Conservation (phyloP, 2,113 vertebrate genomes). For the Atractosteus spatula region DNA sequence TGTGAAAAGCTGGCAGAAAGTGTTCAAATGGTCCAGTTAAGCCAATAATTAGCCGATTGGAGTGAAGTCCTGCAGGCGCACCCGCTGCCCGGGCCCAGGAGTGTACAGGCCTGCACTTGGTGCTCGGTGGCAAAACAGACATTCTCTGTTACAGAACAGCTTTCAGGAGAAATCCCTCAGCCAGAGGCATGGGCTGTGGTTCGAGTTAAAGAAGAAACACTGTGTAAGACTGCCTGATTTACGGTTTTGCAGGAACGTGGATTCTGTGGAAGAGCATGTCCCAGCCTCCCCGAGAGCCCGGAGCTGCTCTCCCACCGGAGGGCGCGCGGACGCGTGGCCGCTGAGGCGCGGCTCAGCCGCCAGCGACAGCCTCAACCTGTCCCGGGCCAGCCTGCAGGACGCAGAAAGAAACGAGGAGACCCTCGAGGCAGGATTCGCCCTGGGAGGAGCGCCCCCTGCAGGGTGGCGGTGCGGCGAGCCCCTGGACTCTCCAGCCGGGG, state of each 20-base stretch:
- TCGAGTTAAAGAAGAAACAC: no score
- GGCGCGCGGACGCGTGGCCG: constrained; percentile 67
- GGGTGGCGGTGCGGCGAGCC: neutral
- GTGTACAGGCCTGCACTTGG: no score
- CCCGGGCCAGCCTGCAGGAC: constrained; percentile 46
- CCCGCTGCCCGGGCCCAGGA: no score
- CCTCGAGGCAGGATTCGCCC: neutral
- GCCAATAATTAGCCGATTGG: no score
- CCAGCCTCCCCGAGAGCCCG: constrained; percentile 62
- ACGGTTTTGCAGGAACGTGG: constrained; percentile 38
- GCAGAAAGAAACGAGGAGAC: constrained; percentile 27
- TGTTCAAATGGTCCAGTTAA: no score
- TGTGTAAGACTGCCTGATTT: neutral
- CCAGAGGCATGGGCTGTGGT: no score
- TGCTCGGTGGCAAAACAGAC: no score
- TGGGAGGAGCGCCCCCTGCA: neutral
- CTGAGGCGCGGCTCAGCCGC: constrained; percentile 60
- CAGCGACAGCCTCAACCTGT: constrained; percentile 52
- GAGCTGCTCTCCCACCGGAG: constrained; percentile 53
- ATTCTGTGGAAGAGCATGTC: constrained; percentile 58
- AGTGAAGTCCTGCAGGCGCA: no score
- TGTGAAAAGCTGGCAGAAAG: no score
- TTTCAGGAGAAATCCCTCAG: no score
- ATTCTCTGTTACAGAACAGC: no score
- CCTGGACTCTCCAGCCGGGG: neutral